Base-by-base conservation (phyloP, 2,888 invertebrate species). In the Pharmacophagus antenor region DNA sequence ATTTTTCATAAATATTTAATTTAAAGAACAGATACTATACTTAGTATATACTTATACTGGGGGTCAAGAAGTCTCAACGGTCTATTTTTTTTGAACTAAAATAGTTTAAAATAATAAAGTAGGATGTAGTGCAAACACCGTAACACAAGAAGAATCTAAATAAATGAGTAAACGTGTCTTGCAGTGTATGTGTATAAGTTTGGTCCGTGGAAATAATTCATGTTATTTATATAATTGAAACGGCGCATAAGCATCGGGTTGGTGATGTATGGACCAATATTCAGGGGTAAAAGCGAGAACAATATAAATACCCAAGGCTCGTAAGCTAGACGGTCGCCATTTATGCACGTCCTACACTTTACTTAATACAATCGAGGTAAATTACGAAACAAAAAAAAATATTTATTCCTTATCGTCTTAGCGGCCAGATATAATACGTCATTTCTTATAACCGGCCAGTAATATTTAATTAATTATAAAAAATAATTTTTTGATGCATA, bases 221-320 rank as follows among this genome's bases (percentile, higher is more conserved):
- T 46, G 60, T 56, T 50, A 25, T 75, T 70, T 70, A 72, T 72
- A 68, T 72, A 63, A 42, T 23, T 56, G 64, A 53, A 70, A 67
- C 68, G 72, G 70, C 71, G 67, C 64, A 60, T 50, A 68, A 63
- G 63, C 63, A 59, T 63, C 60, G 59, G 65, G 64, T 66, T 64
- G 58, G 64, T 80, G 79, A 80, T 72, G 58, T 71, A 80, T 68
- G 63, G 64, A 17, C 55, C 50, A 48, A 62, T 63, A 59, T 65
- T 63, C 25, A 63, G 61, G 66, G 67, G 67, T 65, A 62, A 65
- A 57, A 61, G 62, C 63, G 65, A 59, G 63, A 64, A 58, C 64
- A 61, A 63, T 64, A 71, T 65, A 70, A 65, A 66, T 65, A 62
- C 52, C 47, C 63, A 27, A 23, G 47, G 49, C 46, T 42, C 52